Conservation (phyloP, 2,888 invertebrate species). For the Pharmacophagus antenor region DNA sequence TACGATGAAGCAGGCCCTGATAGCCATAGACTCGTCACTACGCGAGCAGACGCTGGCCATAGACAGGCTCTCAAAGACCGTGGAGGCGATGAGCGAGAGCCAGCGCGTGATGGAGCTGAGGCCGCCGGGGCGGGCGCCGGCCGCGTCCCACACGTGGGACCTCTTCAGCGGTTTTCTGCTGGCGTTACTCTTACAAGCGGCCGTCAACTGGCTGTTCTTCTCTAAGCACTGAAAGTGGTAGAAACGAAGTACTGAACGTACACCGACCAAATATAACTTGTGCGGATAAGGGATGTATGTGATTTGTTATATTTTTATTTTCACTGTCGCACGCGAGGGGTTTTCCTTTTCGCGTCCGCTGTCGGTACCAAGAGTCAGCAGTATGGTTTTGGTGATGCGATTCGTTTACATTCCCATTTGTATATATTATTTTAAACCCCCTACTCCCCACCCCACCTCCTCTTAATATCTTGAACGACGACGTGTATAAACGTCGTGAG, state of each 20-base stretch:
- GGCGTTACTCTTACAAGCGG: slow-evolving; percentile 63
- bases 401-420: not conserved
- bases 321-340: too few relatives aligned
- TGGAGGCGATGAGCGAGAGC: slow-evolving; percentile 49
- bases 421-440: not conserved
- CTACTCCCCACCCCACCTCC: too few relatives aligned
- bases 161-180: slow-evolving; percentile 64
- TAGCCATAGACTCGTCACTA: slow-evolving; percentile 70
- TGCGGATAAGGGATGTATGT: not conserved
- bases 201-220: slow-evolving; percentile 66
- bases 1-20: slow-evolving; percentile 71
- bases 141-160: slow-evolving; percentile 59
- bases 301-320: slow-evolving; percentile 20
- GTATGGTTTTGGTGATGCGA: too few relatives aligned
- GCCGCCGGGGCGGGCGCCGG: slow-evolving; percentile 46
- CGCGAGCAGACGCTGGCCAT: slow-evolving; percentile 77
- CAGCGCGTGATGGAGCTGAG: slow-evolving; percentile 42
- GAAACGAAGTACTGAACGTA: slow-evolving; percentile 25
- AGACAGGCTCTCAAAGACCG: slow-evolving; percentile 53
- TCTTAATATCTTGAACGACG: too few relatives aligned
- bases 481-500: not conserved
- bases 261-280: slow-evolving; percentile 46
- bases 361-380: slow-evolving; percentile 17
- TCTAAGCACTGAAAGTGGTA: slow-evolving; percentile 56
- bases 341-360: slow-evolving; percentile 31